These are phyloP conservation scores for Scaptomyza caliginosa DNA, from an alignment of 2,888 invertebrate genomes.

Conservation along the genomic window DNA sequence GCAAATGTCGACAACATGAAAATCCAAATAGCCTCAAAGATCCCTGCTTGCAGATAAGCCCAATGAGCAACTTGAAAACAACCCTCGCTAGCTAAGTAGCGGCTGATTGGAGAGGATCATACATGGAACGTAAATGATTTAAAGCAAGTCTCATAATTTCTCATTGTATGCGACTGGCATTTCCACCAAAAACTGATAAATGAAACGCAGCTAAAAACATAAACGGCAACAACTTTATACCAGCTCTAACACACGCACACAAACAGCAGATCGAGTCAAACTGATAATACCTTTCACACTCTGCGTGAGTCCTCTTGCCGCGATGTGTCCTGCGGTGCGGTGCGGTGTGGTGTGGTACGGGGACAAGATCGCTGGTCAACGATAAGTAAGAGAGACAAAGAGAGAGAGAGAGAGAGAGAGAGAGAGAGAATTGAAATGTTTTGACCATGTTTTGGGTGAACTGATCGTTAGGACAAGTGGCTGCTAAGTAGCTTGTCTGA, in stretches of 20 bases:
- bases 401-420: constrained; percentile 13
- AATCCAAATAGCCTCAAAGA: constrained; percentile 39
- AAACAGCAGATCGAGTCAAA: constrained; percentile 68
- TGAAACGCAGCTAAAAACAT: constrained; percentile 62
- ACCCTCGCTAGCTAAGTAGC: constrained; percentile 42
- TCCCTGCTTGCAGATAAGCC: constrained; percentile 42
- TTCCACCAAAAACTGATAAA: constrained; percentile 73
- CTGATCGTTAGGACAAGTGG: constrained; percentile 48
- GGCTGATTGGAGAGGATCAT: constrained; percentile 24
- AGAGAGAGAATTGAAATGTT: constrained; percentile 63
- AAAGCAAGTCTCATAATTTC: constrained; percentile 78
- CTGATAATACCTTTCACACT: constrained; percentile 78
- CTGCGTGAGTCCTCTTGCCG: constrained; percentile 61
- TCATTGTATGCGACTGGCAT: constrained; percentile 74
- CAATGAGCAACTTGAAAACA: constrained; percentile 57
- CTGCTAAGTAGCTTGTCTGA: constrained; percentile 50
- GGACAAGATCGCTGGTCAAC: constrained; percentile 50
- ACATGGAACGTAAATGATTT: constrained; percentile 70
- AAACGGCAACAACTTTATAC: constrained; percentile 66
- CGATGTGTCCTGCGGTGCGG: constrained; percentile 58
- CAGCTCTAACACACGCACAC: neutral
- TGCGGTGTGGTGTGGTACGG: constrained; percentile 42
- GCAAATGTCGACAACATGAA: constrained; percentile 55
- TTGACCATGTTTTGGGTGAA: constrained; percentile 6
- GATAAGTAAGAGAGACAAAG: constrained; percentile 34